Evolutionary conservation across 2,113 vertebrate genomes (phyloP), one percentile per base, ranked within the genome.

Genomic region (Gallinago undulata): DNA sequence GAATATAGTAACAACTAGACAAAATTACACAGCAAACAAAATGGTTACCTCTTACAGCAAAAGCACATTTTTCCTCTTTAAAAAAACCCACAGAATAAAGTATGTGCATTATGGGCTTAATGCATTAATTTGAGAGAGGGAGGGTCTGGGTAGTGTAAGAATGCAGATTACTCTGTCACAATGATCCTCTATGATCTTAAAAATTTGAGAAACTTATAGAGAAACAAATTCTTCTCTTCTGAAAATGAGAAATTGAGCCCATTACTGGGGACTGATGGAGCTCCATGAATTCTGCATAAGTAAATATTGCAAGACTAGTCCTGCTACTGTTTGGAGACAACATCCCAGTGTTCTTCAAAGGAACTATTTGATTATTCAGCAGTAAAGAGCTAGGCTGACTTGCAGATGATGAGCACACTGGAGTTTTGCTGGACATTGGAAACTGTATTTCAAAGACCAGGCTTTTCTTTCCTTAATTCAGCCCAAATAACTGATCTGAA

Each of bases 11-110:
- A 81, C 30, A 37, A 82, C 19, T 9, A 93, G 79, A 74, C 17
- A 92, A 87, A 84, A 94, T 56, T 51, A 59, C 30, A 70, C 28
- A 91, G 56, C 57, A 94, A 94, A 78, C 13, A 79, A 84, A 88
- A 83, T 35, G 0, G 45, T 72, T 87, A 56, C n/a, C 25, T 80
- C 66, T 47, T 35, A 39, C 0, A 2, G 22, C 27, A 76, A 84
- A 87, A 84, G 37, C 14, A 57, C 6, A 21, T 76, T 60, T 83
- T 89, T 90, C 55, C 5, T 69, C 37, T 74, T 83, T 35, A 53
- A 55, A 56, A 75, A 73, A 59, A 27, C 9, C 17, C 17, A 6
- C 18, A 90, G 84, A 91, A 55, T 9, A 60, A 78, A 83, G 66
- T 8, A 67, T 33, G 33, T 43, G 39, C 12, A 25, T 63, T 81